Evolutionary conservation across 2,888 invertebrate genomes (phyloP).

Genomic region (Neelides folsomi): DNA sequence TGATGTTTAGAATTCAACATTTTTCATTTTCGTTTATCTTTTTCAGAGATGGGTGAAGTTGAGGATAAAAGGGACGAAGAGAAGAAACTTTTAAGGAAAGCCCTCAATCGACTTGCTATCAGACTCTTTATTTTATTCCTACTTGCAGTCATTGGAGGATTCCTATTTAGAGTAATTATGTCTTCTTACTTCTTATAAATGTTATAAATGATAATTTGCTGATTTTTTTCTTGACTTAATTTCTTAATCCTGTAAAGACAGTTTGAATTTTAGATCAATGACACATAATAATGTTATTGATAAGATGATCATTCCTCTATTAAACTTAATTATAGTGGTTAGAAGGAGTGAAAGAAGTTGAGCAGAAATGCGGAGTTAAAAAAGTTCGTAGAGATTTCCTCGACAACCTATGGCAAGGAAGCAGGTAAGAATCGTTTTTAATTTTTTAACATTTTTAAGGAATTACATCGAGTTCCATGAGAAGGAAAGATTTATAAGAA

Average conservation of each 20-base stretch:
- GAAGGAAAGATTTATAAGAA: no score
- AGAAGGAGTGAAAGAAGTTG: conserved; percentile 72
- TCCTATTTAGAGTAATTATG: conserved; percentile 27
- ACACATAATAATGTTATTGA: no score
- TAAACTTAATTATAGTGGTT: conserved; percentile 35
- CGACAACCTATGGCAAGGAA: conserved; percentile 59
- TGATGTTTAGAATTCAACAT: no score
- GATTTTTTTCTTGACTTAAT: no score
- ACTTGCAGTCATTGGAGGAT: conserved; percentile 27
- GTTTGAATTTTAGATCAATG: no score
- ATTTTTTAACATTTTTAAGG: conserved; percentile 32
- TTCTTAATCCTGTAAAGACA: no score
- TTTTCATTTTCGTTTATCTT: no score
- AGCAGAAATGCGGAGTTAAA: conserved; percentile 76
- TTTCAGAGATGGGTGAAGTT: background rate
- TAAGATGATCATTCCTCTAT: no score
- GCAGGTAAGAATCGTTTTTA: conserved; percentile 16
- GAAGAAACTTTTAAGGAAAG: conserved; percentile 18
- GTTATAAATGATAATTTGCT: background rate
- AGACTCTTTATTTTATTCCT: conserved; percentile 26
- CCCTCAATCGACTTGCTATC: conserved; percentile 22
- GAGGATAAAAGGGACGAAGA: conserved; percentile 14
- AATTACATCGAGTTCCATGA: background rate
- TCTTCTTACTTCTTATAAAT: background rate
- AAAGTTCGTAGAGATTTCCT: conserved; percentile 66